Evolutionary conservation across 92 coral and sea anemone species (phyloP), one percentile per base, ranked within the genome.

Genomic region (Anthopleura xanthogrammica): DNA sequence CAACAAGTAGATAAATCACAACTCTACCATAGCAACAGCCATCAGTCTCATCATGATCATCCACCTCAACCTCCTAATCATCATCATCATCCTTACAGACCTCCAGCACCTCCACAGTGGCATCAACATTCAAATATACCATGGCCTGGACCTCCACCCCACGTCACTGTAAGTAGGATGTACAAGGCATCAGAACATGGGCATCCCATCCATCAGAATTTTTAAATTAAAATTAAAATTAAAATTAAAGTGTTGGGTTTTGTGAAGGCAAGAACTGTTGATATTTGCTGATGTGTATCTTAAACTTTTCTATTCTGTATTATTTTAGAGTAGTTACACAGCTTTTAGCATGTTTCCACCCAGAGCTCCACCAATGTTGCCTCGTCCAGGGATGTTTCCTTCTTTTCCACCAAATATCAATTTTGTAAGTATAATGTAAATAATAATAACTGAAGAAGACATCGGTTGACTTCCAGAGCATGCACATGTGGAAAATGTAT

Each of bases 1-100:
- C 95, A 92, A 76, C 85, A 87, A 78, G 91, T 89, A 5, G 86
- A 85, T 41, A 42, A 82, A 72, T 77, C 92, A 76, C 76, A 71
- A 88, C 79, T 85, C 5, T 81, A 80, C 17, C 81, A 39, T 4
- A 54, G 80, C 3, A 57, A 80, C 9, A 75, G 56, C 29, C 80
- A 60, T 29, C 77, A 40, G 8, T 74, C 76, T 40, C 85, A 75
- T 54, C 87, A 52, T 48, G 80, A 41, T 65, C 74, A 23, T 19
- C 87, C 41, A 12, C 81, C 79, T 19, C 87, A 60, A 19, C 87
- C 60, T 24, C 85, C 43, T 72, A 80, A 52, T 62, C 86, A 73
- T 42, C 91, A 79, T 50, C 88, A 85, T 12, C 74, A 77, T 60
- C 22, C 41, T 36, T 16, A 17, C 22, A 50, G 78, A 24, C 66